Percentiles rank a stretch among this genome's conserved stretches.
Evolutionary conservation across 2,113 vertebrate species (phyloP).

Genomic region (Megaceryle torquata): DNA sequence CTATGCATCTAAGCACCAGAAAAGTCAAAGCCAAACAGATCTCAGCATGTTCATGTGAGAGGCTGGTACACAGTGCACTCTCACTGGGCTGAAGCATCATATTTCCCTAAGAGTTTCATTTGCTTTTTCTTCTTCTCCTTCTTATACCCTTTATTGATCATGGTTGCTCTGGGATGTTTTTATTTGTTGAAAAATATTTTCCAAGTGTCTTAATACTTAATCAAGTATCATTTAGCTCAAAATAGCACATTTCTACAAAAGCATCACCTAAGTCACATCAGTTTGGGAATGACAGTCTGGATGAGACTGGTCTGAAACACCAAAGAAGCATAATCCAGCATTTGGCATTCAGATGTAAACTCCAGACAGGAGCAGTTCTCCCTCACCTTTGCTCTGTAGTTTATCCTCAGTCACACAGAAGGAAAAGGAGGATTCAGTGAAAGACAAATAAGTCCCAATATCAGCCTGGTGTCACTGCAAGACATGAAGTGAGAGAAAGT

Average conservation of each 20-base stretch:
- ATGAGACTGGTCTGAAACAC: not conserved
- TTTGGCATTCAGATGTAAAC: not conserved
- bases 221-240: not conserved
- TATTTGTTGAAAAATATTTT: not conserved
- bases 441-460: not conserved
- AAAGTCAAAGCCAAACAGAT: not conserved
- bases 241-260: not conserved
- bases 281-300: not conserved
- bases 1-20: constrained; percentile 9
- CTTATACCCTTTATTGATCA: not conserved
- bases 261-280: not conserved
- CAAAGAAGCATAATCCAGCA: too few species aligned
- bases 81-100: not conserved
- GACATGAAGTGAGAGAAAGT: not conserved
- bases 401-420: not conserved
- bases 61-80: not conserved
- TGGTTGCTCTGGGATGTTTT: not conserved
- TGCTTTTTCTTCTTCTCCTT: not conserved
- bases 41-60: not conserved
- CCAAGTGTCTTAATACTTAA: not conserved
- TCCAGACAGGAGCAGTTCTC: not conserved
- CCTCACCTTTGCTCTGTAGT: not conserved
- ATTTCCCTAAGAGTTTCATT: not conserved
- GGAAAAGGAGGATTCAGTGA: not conserved
- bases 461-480: not conserved